Percentiles rank a stretch among this genome's conserved stretches.
phyloP scores from a whole-genome alignment of 2,113 vertebrate genomes.

The Nerophis lumbriciformis region DNA sequence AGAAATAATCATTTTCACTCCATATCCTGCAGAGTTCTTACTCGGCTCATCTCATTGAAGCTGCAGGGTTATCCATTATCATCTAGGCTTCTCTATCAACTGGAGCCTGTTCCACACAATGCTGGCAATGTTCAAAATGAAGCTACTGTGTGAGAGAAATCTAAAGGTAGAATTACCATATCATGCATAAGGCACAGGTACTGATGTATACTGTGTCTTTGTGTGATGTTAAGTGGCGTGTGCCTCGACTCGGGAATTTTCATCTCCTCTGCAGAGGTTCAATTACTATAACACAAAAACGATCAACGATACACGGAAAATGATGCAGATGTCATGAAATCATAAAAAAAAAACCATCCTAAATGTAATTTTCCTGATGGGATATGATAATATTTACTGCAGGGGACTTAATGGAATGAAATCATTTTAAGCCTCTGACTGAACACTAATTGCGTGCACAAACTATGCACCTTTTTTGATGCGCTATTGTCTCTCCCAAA shows the following conservation, averaged over 20 bases:
- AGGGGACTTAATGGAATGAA: slow-evolving; percentile 13
- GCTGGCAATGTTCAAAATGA: slow-evolving; percentile 2
- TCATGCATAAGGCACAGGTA: slow-evolving; percentile 5
- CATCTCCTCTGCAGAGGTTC: not conserved
- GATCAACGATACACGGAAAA: slow-evolving; percentile 21
- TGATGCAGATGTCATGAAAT: slow-evolving; percentile 17
- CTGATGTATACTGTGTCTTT: not conserved
- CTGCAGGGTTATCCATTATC: slow-evolving; percentile 32
- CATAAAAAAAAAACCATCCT: slow-evolving; percentile 12
- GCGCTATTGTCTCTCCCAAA: slow-evolving; percentile 27
- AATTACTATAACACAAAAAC: slow-evolving; percentile 13
- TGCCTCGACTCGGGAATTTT: slow-evolving; percentile 1
- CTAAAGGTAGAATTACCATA: slow-evolving; percentile 15
- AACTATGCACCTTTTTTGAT: slow-evolving; percentile 31
- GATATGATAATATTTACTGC: slow-evolving; percentile 16
- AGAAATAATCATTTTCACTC: slow-evolving; percentile 26
- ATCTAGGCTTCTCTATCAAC: not conserved
- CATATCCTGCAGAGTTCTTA: slow-evolving; percentile 21
- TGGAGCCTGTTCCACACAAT: slow-evolving; percentile 23
- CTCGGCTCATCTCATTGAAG: slow-evolving; percentile 35
- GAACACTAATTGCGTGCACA: slow-evolving; percentile 32
- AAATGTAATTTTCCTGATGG: slow-evolving; percentile 10
- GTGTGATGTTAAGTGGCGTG: slow-evolving; percentile 2
- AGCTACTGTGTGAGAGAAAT: slow-evolving; percentile 14
- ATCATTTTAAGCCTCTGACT: slow-evolving; percentile 23